Evolutionary conservation across 1,140 invertebrate species (phyloP), one percentile per base, ranked within the genome.

Genomic region (Subanguina moxae): DNA sequence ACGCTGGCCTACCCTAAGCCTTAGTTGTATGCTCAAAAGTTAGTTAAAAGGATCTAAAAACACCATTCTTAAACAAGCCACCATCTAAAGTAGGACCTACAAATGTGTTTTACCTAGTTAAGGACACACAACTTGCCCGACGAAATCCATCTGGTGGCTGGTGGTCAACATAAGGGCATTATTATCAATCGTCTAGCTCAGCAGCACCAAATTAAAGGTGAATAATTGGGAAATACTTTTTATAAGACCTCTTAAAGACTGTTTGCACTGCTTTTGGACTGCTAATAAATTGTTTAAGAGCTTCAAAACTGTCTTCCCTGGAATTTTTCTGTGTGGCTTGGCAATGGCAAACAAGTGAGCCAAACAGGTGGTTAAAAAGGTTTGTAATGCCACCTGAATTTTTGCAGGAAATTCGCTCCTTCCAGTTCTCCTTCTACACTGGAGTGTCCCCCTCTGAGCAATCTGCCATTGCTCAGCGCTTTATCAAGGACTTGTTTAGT

Each of bases 351-450:
- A 64, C 43, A 21, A 7, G 38, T 72, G 25, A 25, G n/a, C 25
- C 64, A 68, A 38, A 38, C 3, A 38, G 3, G 3, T 11, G 32
- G 3, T 38, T 38, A 38, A n/a, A n/a, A n/a, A n/a, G n/a, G n/a
- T n/a, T 21, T 19, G 1, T 23, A 67, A 43, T 27, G 19, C 21
- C 19, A 28, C 21, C 15, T 0, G 3, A 32, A 38, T 38, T 3
- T 38, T 21, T 73, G 65, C 23, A 71, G 69, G 69, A 71, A 30
- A 73, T 71, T 30, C 69, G 69, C 23, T 73, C 70, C 8, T 73
- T 71, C 43, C 67, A 58, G 21, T 71, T 71, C 42, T 62, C 28
- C 28, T 71, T 71, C 43, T 71, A 61, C 48, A 23, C 45, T 38
- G 27, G 52, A 19, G 58, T 72, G 15, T 46, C 48, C 9, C n/a